Evolutionary conservation across 2,797 vertebrate genomes (phyloP), one percentile per base, ranked within the genome.

Genomic region (Lepilemur ruficaudatus): DNA sequence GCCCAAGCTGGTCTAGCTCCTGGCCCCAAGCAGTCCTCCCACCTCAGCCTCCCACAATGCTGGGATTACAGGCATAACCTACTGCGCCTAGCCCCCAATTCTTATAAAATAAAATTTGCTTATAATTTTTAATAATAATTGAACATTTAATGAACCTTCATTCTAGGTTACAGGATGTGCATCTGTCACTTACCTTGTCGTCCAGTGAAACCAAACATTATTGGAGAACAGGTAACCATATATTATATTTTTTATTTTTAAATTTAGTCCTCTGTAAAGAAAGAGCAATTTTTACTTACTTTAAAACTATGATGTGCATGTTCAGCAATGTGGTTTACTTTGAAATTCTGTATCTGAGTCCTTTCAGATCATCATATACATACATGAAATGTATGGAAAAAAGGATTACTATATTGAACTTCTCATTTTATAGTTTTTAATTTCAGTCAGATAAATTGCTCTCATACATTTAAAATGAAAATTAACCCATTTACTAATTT

Each of bases 141-240:
- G 50, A 94, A 59, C 84, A 6, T 91, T 69, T 95, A 70, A 38
- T 79, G 32, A 82, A 35, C 43, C 96, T 98, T 78, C 94, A 86
- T 97, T 95, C 80, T 98, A 99, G 99, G 99, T 50, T 99, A 99
- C 98, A 99, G 99, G 97, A 99, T 99, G 99, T 99, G 99, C 94
- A 99, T 99, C 98, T 99, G 99, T 97, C 99, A 99, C 98, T 98
- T 99, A 97, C 97, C 99, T 75, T 99, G 99, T 98, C 99, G 98
- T 88, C 99, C 99, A 83, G 98, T 99, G 91, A 99, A 99, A 97
- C 99, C 99, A 97, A 98, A 98, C 94, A 97, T 98, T 11, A 91
- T 95, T 43, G 98, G 98, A 98, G 99, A 99, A 86, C 99, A 99
- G 99, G 99, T 99, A 98, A 98, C 69, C 90, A 96, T 8, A 52